Percentiles rank a stretch among this genome's conserved stretches.
phyloP scores from a whole-genome alignment of 1,140 invertebrate species.

The Drosophila simulans region DNA sequence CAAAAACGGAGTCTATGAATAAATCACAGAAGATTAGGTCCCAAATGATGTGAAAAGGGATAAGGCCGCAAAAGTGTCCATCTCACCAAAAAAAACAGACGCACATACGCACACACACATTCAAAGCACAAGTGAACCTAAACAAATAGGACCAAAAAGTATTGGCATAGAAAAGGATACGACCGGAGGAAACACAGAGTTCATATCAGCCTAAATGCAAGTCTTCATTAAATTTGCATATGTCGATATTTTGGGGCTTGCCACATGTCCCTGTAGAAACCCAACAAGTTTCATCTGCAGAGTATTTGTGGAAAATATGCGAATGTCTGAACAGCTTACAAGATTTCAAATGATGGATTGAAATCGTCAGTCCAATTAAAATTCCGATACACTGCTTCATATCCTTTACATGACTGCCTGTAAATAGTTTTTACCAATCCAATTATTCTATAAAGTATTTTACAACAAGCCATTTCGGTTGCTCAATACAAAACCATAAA shows the following conservation, averaged over 20 bases:
- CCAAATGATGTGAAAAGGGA: constrained; percentile 75
- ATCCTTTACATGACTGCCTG: constrained; percentile 10
- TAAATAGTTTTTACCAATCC: constrained; percentile 1
- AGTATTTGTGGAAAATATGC: constrained; percentile 6
- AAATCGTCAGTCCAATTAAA: constrained; percentile 24
- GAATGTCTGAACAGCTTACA: constrained; percentile 1
- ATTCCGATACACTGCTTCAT: constrained; percentile 8
- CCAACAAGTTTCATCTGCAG: not conserved
- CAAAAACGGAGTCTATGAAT: constrained; percentile 76
- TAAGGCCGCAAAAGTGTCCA: constrained; percentile 51
- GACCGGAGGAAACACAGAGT: constrained; percentile 15
- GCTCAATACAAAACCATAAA: constrained; percentile 7
- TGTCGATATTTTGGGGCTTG: constrained; percentile 36
- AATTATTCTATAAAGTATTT: constrained; percentile 13
- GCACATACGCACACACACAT: not conserved
- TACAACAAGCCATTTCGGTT: constrained; percentile 13
- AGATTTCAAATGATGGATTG: constrained; percentile 1
- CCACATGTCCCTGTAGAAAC: not conserved
- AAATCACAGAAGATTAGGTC: constrained; percentile 79
- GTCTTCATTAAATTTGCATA: constrained; percentile 55
- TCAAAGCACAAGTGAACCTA: constrained; percentile 39
- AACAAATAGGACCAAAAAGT: constrained; percentile 56
- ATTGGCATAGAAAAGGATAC: constrained; percentile 24
- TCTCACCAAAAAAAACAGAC: constrained; percentile 11
- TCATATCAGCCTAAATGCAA: constrained; percentile 41